Percentiles rank a stretch among this genome's conserved stretches.
Conservation (phyloP, 2,797 vertebrate species). For the Acomys russatus region DNA sequence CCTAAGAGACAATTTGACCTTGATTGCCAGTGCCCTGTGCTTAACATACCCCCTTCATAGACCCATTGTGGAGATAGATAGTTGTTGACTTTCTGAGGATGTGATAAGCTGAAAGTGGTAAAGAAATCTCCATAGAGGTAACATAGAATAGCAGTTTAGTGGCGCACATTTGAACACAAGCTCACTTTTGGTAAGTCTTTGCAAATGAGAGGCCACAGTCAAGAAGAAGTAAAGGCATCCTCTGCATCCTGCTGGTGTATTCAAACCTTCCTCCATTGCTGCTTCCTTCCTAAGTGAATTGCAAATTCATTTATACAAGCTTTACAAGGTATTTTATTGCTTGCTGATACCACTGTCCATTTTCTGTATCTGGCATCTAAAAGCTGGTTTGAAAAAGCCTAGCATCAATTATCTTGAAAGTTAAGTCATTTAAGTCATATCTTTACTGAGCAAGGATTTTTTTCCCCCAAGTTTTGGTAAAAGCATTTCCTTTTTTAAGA, state of each 20-base stretch:
- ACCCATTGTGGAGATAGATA: conserved; percentile 10
- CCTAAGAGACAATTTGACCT: conserved; percentile 36
- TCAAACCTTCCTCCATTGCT: neutral
- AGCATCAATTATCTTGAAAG: conserved; percentile 54
- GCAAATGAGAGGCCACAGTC: conserved; percentile 21
- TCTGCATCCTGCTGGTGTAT: neutral
- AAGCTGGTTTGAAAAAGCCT: neutral
- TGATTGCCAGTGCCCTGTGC: neutral
- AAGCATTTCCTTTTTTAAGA: conserved; percentile 30
- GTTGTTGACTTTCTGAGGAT: conserved; percentile 15
- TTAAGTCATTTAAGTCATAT: conserved; percentile 8
- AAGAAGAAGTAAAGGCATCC: neutral
- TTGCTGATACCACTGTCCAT: neutral
- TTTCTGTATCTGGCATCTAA: conserved; percentile 40
- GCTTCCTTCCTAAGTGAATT: conserved; percentile 37
- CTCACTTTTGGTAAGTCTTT: neutral
- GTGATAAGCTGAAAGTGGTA: neutral
- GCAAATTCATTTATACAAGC: conserved; percentile 58
- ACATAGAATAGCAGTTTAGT: neutral
- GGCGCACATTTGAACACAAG: neutral
- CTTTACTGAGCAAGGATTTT: neutral
- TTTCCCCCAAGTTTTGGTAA: neutral
- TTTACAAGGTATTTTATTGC: conserved; percentile 48
- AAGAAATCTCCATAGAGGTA: neutral
- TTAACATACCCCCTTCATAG: neutral